Base-by-base conservation (phyloP, 2,888 invertebrate species). In the Thecocarcelia acutangulata region DNA sequence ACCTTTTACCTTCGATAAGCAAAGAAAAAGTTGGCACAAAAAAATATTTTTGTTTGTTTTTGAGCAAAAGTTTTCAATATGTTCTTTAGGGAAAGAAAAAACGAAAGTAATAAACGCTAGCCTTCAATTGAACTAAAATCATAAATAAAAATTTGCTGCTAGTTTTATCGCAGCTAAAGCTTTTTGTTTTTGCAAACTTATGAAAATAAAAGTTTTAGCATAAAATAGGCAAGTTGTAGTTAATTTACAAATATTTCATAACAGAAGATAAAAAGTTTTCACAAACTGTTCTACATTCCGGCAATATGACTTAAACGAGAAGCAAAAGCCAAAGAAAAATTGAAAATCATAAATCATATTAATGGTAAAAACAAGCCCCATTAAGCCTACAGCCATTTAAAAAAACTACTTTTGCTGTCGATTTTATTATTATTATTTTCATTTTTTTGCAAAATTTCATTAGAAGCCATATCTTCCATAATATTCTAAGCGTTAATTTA, bases 91-190 rank as follows among this genome's bases (percentile, higher is more conserved):
- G 5, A 24, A 24, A 33, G 44, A 9, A 59, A 42, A 44, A 9
- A 40, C 2, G 50, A 24, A 11, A 50, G 15, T 40, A 42, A 68
- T 68, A 68, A 68, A 54, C 21, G 40, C 15, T 42, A 37, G 48
- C 42, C 48, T 48, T 72, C 42, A 21, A 37, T 58, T 37, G 68
- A 63, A 61, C 64, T 52, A 28, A 44, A 46, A 46, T 24, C 70
- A 63, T 48, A 75, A 61, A 59, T 28, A 37, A 59, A 21, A 59
- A 2, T 15, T 12, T 68, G 42, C 15, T 13, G 17, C 28, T 54
- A 12, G 13, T 50, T 33, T 63, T 63, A 11, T 28, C 33, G 8
- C 33, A 21, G 9, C 46, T 15, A 15, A 37, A 50, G 50, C 13
- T 8, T 42, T 42, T 42, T 40, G 6, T 44, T 64, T 50, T 37